Base-by-base conservation (phyloP, 2,888 invertebrate genomes). In the Amphimallon solstitiale region DNA sequence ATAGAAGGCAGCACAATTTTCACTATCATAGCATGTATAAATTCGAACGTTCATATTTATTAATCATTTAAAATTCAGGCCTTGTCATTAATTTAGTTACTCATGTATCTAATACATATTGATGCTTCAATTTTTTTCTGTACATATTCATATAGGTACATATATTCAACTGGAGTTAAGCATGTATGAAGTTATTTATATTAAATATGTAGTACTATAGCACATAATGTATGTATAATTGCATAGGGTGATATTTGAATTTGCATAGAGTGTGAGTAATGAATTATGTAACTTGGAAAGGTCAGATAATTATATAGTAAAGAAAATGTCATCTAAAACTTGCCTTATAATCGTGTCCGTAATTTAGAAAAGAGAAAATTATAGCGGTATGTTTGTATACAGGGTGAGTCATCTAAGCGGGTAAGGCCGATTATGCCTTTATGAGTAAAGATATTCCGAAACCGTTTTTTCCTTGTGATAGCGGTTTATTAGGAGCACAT, bases 21-120 rank as follows among this genome's bases (percentile, higher is more conserved):
- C 59, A 52, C 54, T 48, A 46, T 63, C 66, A 65, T 65, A 56
- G 66, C 66, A 66, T 66, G 66, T 66, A 66, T 46, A 66, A 63
- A 63, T 43, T 59, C 51, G 51, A 48, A 21, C 15, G 21, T 43
- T 23, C 54, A 54, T 54, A 21, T 54, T 6, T 54, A 54, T 59
- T 59, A 64, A 56, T 64, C 64, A 64, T 64, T 46, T 7, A 23
- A 38, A 12, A 59, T 23, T 38, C 15, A 59, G 56, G 56, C 43
- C 14, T 56, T 40, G 17, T 43, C 40, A 40, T 35, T 35, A 17
- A 43, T 56, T 56, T 43, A 56, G 12, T 40, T 21, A 14, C 21
- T 7, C n/a, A 37, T 52, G 54, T 54, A 59, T 23, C 23, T 45
- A 45, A 59, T 40, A n/a, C 19, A 38, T 59, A 43, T 21, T 29